Evolutionary conservation across 2,113 vertebrate species (phyloP).

Genomic region (Cyanocitta stelleri): DNA sequence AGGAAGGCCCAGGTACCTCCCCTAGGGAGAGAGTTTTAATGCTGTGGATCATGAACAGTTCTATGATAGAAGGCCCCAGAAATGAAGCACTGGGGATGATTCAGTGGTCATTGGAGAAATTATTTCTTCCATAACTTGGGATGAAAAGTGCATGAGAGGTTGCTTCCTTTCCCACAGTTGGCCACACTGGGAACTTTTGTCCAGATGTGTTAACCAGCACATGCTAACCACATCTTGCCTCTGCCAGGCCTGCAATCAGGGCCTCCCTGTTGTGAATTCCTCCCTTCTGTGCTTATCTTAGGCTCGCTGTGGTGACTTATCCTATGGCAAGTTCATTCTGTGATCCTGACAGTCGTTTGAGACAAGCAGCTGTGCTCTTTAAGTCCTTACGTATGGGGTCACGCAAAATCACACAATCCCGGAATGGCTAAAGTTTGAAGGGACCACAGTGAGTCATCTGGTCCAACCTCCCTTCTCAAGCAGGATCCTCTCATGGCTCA

Average conservation of each 20-base stretch:
- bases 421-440: background rate
- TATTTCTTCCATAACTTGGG: background rate
- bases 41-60: background rate
- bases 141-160: background rate
- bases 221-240: background rate
- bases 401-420: background rate
- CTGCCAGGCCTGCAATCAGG: background rate
- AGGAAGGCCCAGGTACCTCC: background rate
- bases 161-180: background rate
- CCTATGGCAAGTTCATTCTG: background rate
- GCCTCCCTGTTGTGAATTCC: fast-evolving
- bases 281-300: background rate
- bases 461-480: background rate
- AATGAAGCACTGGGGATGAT: background rate
- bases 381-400: too few relatives aligned
- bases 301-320: fast-evolving
- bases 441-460: too few relatives aligned
- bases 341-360: background rate
- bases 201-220: background rate
- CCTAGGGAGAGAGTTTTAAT: background rate
- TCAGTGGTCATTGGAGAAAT: background rate
- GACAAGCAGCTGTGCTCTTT: background rate
- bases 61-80: background rate
- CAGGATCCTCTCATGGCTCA: background rate
- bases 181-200: background rate